Base-by-base conservation (phyloP, 2,888 invertebrate genomes). In the Aproaerema taeniolella region DNA sequence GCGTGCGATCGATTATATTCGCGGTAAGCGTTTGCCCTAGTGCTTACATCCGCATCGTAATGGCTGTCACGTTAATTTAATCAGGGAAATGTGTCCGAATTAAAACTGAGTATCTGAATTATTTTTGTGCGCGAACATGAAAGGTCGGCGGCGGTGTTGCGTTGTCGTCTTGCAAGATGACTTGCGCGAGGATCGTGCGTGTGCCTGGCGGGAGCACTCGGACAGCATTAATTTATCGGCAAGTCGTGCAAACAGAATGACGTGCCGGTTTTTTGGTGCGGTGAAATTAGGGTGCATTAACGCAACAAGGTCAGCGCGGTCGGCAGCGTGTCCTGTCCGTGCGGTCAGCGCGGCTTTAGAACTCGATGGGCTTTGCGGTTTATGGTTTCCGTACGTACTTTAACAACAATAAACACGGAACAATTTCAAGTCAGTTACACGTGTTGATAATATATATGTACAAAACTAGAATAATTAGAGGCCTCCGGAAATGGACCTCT, bases 221-320 rank as follows among this genome's bases (percentile, higher is more conserved):
- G 61, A 63, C 67, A 62, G 72, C 66, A 76, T 75, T 79, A 78
- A 83, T 79, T 81, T 80, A 83, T 79, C 67, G 70, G 52, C 68
- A 71, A 79, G 73, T 78, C 80, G 79, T 81, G 85, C 80, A 79
- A 79, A 77, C 78, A 72, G 65, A 66, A 65, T 80, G 80, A 82
- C 74, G 72, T 75, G 75, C 71, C 64, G 63, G 74, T 74, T 81
- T 77, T 82, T 76, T 67, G 68, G 66, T 66, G 67, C 61, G 65
- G 77, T 72, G 76, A 85, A 85, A 83, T 85, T 83, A 77, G 83
- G 82, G 81, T 83, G 77, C 78, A 80, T 79, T 83, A 82, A 79
- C 64, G 75, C 66, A 81, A 81, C 83, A 85, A 79, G 85, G 83
- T 80, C 79, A 76, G 52, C 60, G 56, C 63, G 64, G 64, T 66